Evolutionary conservation across 2,113 vertebrate genomes (phyloP).

Genomic region (Marcusenius ussheri): DNA sequence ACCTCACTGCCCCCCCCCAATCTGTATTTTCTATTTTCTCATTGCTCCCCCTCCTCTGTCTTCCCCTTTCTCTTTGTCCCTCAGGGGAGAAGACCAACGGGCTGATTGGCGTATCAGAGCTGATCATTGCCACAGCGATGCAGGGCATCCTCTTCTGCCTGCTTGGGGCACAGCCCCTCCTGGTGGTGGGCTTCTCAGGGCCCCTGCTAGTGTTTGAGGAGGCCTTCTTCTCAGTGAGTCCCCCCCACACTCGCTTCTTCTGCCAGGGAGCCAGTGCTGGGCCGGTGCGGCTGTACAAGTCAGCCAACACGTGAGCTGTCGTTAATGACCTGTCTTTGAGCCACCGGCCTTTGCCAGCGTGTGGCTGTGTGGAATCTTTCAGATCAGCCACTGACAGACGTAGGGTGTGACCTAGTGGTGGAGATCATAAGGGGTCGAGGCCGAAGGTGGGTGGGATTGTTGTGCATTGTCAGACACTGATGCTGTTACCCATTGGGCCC

Average conservation of each 20-base stretch:
- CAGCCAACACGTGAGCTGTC: background rate
- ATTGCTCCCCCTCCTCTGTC: background rate
- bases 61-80: background rate
- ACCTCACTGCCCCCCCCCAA: background rate
- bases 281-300: background rate
- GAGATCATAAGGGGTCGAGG: background rate
- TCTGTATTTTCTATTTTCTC: background rate
- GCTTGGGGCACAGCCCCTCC: conserved; percentile 83
- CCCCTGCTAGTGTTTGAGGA: conserved; percentile 92
- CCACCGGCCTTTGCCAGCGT: background rate
- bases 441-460: background rate
- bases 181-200: conserved; percentile 88
- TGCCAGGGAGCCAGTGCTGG: background rate
- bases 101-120: conserved; percentile 92
- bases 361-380: background rate
- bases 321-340: background rate
- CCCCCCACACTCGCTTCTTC: background rate
- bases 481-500: background rate
- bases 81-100: conserved; percentile 88
- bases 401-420: background rate
- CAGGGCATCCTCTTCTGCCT: conserved; percentile 87
- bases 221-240: conserved; percentile 81
- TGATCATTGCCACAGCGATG: conserved; percentile 83
- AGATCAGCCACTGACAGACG: background rate
- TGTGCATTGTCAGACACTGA: background rate